Conservation (phyloP, 2,113 vertebrate species). For the Chrysemys picta region DNA sequence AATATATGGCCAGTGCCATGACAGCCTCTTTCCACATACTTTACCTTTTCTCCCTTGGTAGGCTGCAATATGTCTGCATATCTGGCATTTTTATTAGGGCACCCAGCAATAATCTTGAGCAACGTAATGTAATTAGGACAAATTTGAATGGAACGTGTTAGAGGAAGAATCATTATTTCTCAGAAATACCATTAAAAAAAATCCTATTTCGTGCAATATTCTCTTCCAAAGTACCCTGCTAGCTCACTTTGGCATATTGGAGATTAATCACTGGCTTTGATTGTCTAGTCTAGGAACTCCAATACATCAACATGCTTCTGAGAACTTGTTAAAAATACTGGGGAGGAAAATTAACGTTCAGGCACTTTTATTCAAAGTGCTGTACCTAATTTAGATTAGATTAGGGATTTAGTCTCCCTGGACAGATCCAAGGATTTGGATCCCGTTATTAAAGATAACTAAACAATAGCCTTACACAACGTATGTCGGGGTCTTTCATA, state of each 20-base stretch:
- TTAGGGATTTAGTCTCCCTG: slow-evolving; percentile 49
- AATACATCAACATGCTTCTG: slow-evolving; percentile 49
- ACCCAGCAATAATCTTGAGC: slow-evolving; percentile 23
- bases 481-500: neutral
- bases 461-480: neutral
- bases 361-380: slow-evolving; percentile 7
- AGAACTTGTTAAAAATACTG: slow-evolving; percentile 39
- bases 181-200: slow-evolving; percentile 36
- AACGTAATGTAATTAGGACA: slow-evolving; percentile 23
- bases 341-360: slow-evolving; percentile 50
- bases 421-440: slow-evolving; percentile 34
- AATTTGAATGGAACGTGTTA: slow-evolving; percentile 19
- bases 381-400: slow-evolving; percentile 47
- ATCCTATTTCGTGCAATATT: slow-evolving; percentile 55
- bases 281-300: slow-evolving; percentile 46
- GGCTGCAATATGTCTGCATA: slow-evolving; percentile 4
- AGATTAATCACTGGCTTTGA: slow-evolving; percentile 60
- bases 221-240: slow-evolving; percentile 27
- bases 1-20: neutral
- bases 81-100: neutral
- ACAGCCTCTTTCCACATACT: neutral
- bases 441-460: slow-evolving; percentile 13
- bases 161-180: slow-evolving; percentile 44
- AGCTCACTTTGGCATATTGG: slow-evolving; percentile 43
- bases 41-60: neutral